Percentiles rank a stretch among this genome's conserved stretches.
phyloP scores from a whole-genome alignment of 2,797 vertebrate species.

The Miichthys miiuy region DNA sequence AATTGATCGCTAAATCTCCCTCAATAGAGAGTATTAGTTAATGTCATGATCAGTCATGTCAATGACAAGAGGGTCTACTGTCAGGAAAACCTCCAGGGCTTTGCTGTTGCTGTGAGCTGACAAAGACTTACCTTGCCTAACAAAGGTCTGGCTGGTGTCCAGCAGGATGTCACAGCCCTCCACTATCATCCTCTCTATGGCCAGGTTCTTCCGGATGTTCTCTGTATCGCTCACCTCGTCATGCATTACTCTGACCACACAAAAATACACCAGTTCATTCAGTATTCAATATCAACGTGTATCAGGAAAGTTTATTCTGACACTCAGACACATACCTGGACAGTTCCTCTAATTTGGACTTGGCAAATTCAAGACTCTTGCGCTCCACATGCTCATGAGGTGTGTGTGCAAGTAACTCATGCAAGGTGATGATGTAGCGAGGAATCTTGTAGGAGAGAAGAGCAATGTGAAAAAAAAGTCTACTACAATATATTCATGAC shows the following conservation, averaged over 20 bases:
- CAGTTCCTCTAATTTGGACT: slow-evolving; percentile 97
- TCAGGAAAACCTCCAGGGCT: slow-evolving; percentile 10
- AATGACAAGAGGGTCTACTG: not conserved
- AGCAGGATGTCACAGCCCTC: slow-evolving; percentile 98
- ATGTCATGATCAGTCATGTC: slow-evolving; percentile 18
- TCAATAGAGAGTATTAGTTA: not conserved
- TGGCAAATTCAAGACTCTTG: slow-evolving; percentile 98
- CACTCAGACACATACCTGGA: slow-evolving; percentile 87
- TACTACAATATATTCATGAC: not conserved
- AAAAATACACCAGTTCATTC: slow-evolving; percentile 10
- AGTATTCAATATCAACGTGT: not conserved
- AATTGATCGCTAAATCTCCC: slow-evolving; percentile 13
- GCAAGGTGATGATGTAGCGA: slow-evolving; percentile 98
- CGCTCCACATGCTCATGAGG: slow-evolving; percentile 98
- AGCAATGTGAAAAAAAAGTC: not conserved
- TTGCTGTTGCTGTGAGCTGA: not conserved
- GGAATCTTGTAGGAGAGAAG: slow-evolving; percentile 88
- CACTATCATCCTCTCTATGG: slow-evolving; percentile 98
- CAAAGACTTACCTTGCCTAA: slow-evolving; percentile 92
- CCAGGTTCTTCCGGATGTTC: slow-evolving; percentile 98
- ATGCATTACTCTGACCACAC: slow-evolving; percentile 92
- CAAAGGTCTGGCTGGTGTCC: slow-evolving; percentile 98
- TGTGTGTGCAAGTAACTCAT: slow-evolving; percentile 97
- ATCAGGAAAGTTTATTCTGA: not conserved
- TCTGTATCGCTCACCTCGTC: slow-evolving; percentile 99